A percentile compares a stretch with the other conserved stretches of the same genome.
phyloP scores from a whole-genome alignment of 2,888 invertebrate species.

The Dicycla oo region DNA sequence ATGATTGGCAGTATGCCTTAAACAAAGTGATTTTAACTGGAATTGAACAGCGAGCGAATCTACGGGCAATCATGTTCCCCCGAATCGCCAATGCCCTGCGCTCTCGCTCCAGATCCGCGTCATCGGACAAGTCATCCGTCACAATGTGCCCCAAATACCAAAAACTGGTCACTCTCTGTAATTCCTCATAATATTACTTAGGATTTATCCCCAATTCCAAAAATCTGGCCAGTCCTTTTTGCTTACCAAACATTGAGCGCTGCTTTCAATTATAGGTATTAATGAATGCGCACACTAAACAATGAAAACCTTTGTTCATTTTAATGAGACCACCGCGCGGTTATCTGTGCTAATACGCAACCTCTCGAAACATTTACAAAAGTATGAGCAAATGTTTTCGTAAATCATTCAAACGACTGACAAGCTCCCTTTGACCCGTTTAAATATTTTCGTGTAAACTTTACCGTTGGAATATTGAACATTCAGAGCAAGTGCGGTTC shows the following conservation, averaged over 20 bases:
- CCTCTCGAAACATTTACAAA: slow-evolving; percentile 23
- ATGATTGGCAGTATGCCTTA: too few species aligned
- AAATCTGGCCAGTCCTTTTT: not conserved
- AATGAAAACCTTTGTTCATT: slow-evolving; percentile 29
- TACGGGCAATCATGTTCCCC: too few species aligned
- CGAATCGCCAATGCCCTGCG: too few species aligned
- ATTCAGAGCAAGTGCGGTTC: slow-evolving; percentile 39
- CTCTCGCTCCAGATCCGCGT: too few species aligned
- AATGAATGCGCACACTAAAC: slow-evolving; percentile 7
- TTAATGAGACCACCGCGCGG: slow-evolving; percentile 26
- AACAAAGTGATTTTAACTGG: too few species aligned
- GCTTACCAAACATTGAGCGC: slow-evolving; percentile 4
- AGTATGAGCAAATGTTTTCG: slow-evolving; percentile 32
- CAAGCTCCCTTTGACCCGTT: slow-evolving; percentile 47
- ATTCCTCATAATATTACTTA: too few species aligned
- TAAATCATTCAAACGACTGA: slow-evolving; percentile 42
- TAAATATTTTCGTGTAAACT: slow-evolving; percentile 52
- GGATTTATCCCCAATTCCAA: not conserved
- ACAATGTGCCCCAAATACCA: too few species aligned
- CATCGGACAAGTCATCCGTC: too few species aligned
- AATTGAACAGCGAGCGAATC: too few species aligned
- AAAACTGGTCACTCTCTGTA: too few species aligned
- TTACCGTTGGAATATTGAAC: slow-evolving; percentile 50
- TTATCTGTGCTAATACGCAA: slow-evolving; percentile 26
- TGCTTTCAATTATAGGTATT: slow-evolving; percentile 22